Evolutionary conservation across 2,888 invertebrate genomes (phyloP), one percentile per base, ranked within the genome.

Genomic region (Hymenopus coronatus): DNA sequence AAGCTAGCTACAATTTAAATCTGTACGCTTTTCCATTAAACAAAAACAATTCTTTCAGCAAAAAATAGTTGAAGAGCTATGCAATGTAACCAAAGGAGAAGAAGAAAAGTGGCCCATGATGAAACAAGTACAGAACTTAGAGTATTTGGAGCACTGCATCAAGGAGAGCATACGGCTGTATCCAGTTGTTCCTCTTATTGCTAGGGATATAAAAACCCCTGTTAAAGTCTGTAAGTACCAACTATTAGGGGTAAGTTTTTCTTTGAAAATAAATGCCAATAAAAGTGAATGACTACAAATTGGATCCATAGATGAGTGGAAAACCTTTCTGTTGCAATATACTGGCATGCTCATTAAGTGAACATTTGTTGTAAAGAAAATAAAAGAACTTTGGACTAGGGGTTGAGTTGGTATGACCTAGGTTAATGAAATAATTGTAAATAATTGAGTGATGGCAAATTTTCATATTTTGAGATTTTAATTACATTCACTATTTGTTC

Each of bases 161-260:
- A 86, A 86, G 28, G 86, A 86, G 20, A 2, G 70, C 20, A 7
- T 86, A 12, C n/a, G 86, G 2, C 30, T 86, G 15, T 86, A 86
- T 70, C 86, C 86, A n/a, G 86, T 86, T 6, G 86, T 86, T 15
- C 86, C 86, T 20, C 86, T 86, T 28, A 86, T 86, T 46, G 86
- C 70, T n/a, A 86, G 86, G 28, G 70, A 86, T 28, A 28, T 86
- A 86, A 86, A 54, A 25, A 54, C 28, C 1, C 86, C 86, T 70
- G 40, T 86, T 15, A 27, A 86, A 70, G 30, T 86, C 28, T 28
- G 86, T 86, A 28, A 86, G 86, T 28, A 25, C n/a, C 8, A 82
- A 82, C 9, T 8, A 9, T 2, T 27, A 27, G 82, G 1, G 8
- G 27, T 7, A 82, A 82, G 20, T 27, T 8, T 82, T 82, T 82